Conservation (phyloP, 2,888 invertebrate genomes). For the Meloe dianella region DNA sequence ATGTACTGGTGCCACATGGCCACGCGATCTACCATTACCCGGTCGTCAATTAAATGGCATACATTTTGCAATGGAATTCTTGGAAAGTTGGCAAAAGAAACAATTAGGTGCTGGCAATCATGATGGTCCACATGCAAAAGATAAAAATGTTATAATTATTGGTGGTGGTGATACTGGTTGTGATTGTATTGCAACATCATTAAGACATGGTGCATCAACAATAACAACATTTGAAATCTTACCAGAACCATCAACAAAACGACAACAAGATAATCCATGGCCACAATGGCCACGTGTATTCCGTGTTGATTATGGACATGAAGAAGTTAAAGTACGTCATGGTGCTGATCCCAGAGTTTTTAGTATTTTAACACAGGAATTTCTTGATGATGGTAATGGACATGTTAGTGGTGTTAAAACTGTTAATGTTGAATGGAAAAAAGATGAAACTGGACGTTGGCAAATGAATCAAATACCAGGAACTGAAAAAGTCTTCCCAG, state of each 20-base stretch:
- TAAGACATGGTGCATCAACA: constrained; percentile 87
- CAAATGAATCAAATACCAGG: constrained; percentile 87
- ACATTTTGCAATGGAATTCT: constrained; percentile 97
- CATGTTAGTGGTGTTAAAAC: constrained; percentile 91
- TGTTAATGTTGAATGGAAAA: constrained; percentile 91
- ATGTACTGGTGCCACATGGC: constrained; percentile 96
- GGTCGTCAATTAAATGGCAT: constrained; percentile 89
- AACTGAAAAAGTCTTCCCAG: constrained; percentile 78
- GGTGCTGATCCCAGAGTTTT: constrained; percentile 94
- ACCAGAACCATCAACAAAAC: constrained; percentile 82
- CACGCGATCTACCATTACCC: constrained; percentile 85
- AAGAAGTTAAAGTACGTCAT: constrained; percentile 90
- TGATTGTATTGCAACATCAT: constrained; percentile 97
- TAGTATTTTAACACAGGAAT: constrained; percentile 93
- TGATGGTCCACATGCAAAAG: constrained; percentile 77
- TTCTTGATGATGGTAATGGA: constrained; percentile 87
- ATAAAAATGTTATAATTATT: constrained; percentile 93
- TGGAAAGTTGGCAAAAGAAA: constrained; percentile 96
- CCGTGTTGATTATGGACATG: constrained; percentile 97
- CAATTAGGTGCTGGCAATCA: constrained; percentile 75
- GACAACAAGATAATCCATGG: constrained; percentile 95
- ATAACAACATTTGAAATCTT: constrained; percentile 98
- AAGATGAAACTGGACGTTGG: constrained; percentile 91
- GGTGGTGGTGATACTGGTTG: constrained; percentile 88
- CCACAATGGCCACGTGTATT: constrained; percentile 98